Base-by-base conservation (phyloP, 2,888 invertebrate species). In the Lithophane leautieri region DNA sequence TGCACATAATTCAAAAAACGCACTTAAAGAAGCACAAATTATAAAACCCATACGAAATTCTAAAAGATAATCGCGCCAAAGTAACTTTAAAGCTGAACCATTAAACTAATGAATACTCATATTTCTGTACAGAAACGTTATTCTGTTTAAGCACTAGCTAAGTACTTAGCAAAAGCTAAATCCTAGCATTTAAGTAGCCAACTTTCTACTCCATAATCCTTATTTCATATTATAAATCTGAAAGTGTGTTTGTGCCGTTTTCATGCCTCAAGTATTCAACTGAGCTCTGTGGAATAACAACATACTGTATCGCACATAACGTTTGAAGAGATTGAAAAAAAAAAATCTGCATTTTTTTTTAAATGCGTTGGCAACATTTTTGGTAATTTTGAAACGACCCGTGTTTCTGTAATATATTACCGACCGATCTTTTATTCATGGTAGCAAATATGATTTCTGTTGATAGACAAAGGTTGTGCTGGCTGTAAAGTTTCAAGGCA, bases 161-260 rank as follows among this genome's bases (percentile, higher is more conserved):
- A 82, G 78, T 79, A 85, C 82, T 86, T 80, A 79, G 74, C 40
- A 58, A 71, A 78, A 78, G 76, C 83, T 81, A 74, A 78, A 85
- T 77, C 76, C 70, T 34, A 74, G 47, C 60, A 69, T 80, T 83
- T 76, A 74, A 85, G 75, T 62, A 78, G 66, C 65, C 63, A 87
- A 80, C 80, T 87, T 83, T 76, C 76, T 72, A 58, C 70, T 68
- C 52, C 14, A 63, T 79, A 85, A 87, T 78, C 85, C 75, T 77
- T 81, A 74, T 82, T 83, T 84, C 71, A 86, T 83, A 86, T 75
- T 79, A 75, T 78, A 75, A 78, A 70, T 75, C 42, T 61, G 61
- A 65, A 70, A 69, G 28, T 81, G 47, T 70, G 50, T 81, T 80
- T 78, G 60, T 44, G 11, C 56, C 67, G 61, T 70, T 80, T 76